These are phyloP conservation scores for Scaptodrosophila lebanonensis DNA, from an alignment of 1,140 invertebrate genomes.

Conservation along the genomic window DNA sequence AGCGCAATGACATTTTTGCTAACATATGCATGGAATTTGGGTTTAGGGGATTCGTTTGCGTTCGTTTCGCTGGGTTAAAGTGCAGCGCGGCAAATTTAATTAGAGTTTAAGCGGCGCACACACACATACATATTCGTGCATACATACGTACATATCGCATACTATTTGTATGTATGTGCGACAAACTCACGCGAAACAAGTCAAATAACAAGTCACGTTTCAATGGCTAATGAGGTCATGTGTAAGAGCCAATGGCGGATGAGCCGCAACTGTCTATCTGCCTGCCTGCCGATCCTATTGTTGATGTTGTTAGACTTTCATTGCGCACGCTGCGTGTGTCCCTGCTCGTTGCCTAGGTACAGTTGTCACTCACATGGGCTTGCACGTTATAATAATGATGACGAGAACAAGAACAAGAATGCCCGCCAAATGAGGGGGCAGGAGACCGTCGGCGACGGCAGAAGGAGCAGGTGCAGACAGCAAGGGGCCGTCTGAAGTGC, in stretches of 20 bases:
- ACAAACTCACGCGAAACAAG: constrained; percentile 63
- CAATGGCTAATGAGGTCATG: constrained; percentile 75
- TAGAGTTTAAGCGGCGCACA: constrained; percentile 58
- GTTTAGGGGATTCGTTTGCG: too few species aligned
- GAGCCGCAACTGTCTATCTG: constrained; percentile 28
- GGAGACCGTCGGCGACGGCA: constrained; percentile 5
- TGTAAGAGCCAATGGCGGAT: constrained; percentile 64
- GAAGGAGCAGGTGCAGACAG: constrained; percentile 21
- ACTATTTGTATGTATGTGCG: too few species aligned
- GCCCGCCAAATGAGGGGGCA: neutral
- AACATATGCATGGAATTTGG: constrained; percentile 63
- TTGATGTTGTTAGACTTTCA: constrained; percentile 2
- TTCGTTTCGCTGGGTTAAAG: constrained; percentile 47
- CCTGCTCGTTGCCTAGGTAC: constrained; percentile 60
- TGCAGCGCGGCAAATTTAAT: constrained; percentile 64
- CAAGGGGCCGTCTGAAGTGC: constrained; percentile 56
- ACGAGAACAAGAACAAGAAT: constrained; percentile 39
- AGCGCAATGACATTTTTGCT: constrained; percentile 63
- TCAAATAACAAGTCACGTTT: constrained; percentile 75
- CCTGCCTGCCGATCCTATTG: constrained; percentile 6
- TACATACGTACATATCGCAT: neutral
- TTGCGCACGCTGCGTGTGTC: constrained; percentile 17
- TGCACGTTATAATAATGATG: constrained; percentile 68
- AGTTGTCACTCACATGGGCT: constrained; percentile 49
- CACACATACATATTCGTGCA: constrained; percentile 10